Evolutionary conservation across 1,140 invertebrate species (phyloP).

Genomic region (Danaus plexippus): DNA sequence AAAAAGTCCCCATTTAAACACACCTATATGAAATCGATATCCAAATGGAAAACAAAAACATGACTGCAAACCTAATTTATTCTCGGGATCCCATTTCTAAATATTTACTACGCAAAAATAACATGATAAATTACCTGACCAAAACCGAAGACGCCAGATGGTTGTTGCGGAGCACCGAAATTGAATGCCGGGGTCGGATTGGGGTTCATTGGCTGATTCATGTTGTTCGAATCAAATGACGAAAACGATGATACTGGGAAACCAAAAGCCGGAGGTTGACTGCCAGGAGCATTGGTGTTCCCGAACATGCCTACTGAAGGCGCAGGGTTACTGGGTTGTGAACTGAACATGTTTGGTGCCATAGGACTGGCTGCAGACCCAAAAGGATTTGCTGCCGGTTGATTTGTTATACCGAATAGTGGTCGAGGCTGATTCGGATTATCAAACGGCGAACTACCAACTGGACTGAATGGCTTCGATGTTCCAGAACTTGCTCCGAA

Average conservation of each 20-base stretch:
- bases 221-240: too few relatives aligned
- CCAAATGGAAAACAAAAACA: too few relatives aligned
- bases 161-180: slow-evolving; percentile 29
- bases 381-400: slow-evolving; percentile 21
- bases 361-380: slow-evolving; percentile 17
- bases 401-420: slow-evolving; percentile 35
- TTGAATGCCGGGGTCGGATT: slow-evolving; percentile 36
- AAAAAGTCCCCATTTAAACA: too few relatives aligned
- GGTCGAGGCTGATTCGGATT: slow-evolving; percentile 18
- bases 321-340: slow-evolving; percentile 23
- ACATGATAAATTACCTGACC: slow-evolving; percentile 36
- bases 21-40: too few relatives aligned
- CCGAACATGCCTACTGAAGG: slow-evolving; percentile 36
- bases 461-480: slow-evolving; percentile 19
- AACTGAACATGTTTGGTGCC: slow-evolving; percentile 34
- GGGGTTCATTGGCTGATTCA: slow-evolving; percentile 27
- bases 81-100: not conserved
- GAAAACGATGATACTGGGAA: slow-evolving; percentile 32
- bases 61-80: too few relatives aligned
- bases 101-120: not conserved
- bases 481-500: slow-evolving; percentile 19
- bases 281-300: slow-evolving; percentile 20
- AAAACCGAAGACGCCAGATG: slow-evolving; percentile 40
- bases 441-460: slow-evolving; percentile 27
- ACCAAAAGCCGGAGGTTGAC: slow-evolving; percentile 32